These are phyloP conservation scores for Lochmaea capreae DNA, from an alignment of 2,888 invertebrate species.

Conservation along the genomic window DNA sequence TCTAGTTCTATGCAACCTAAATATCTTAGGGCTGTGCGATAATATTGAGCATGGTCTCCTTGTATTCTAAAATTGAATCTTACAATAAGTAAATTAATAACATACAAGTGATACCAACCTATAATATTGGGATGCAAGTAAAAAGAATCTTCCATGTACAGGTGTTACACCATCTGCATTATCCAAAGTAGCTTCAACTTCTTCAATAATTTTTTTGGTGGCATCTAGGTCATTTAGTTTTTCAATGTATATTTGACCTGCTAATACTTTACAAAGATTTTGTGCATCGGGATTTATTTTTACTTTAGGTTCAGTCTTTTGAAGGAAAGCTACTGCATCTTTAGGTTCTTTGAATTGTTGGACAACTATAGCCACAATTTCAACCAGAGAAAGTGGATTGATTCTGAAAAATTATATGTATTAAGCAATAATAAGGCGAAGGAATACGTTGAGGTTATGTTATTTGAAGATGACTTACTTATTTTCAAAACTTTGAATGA, in stretches of 20 bases:
- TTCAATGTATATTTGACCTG: conserved; percentile 83
- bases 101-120: conserved; percentile 64
- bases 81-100: background rate
- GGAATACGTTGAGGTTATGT: conserved; percentile 51
- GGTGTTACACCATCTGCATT: conserved; percentile 92
- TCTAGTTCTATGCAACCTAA: conserved; percentile 75
- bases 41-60: conserved; percentile 94
- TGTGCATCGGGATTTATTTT: conserved; percentile 87
- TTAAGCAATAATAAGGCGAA: background rate
- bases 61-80: conserved; percentile 68
- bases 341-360: conserved; percentile 83
- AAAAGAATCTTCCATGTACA: conserved; percentile 94
- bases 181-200: conserved; percentile 86
- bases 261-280: conserved; percentile 87
- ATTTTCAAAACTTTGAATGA: conserved; percentile 93
- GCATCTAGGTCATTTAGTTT: conserved; percentile 81
- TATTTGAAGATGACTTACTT: conserved; percentile 75
- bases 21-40: conserved; percentile 90
- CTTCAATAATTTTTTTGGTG: conserved; percentile 88
- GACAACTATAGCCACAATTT: conserved; percentile 83
- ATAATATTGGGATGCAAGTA: conserved; percentile 92
- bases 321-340: conserved; percentile 88
- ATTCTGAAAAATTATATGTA: conserved; percentile 73
- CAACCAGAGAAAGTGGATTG: conserved; percentile 91
- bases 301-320: conserved; percentile 89